A percentile compares a stretch with the other conserved stretches of the same genome.
These are phyloP conservation scores for Girardinus metallicus DNA, from an alignment of 2,797 vertebrate genomes.

Conservation along the genomic window DNA sequence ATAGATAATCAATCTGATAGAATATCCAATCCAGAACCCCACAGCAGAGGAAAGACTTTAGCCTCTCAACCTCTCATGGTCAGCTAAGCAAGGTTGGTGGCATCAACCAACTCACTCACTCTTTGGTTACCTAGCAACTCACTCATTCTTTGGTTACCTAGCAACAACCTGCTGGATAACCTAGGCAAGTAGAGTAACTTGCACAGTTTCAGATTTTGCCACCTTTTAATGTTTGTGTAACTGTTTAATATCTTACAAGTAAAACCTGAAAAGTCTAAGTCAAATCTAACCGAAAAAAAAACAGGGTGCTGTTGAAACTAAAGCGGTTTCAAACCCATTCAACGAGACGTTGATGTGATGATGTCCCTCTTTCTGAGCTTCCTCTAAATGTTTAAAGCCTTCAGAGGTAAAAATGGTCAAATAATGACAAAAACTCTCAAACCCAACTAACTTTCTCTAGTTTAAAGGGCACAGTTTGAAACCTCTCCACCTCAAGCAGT, in stretches of 20 bases:
- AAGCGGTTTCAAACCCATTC: not conserved
- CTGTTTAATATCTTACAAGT: not conserved
- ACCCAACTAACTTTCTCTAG: constrained; percentile 27
- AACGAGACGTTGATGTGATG: not conserved
- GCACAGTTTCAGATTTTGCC: too few relatives aligned
- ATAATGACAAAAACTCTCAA: not conserved
- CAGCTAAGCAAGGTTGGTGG: too few relatives aligned
- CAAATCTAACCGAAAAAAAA: not conserved
- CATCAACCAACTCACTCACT: too few relatives aligned
- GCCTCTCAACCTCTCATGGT: too few relatives aligned
- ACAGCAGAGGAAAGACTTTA: too few relatives aligned
- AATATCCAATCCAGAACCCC: too few relatives aligned
- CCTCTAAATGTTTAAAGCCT: not conserved
- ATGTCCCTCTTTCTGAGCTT: not conserved
- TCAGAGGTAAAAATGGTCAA: not conserved
- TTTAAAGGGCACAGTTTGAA: constrained; percentile 55
- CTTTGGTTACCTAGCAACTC: too few relatives aligned
- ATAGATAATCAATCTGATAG: too few relatives aligned
- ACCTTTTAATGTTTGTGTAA: too few relatives aligned
- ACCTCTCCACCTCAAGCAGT: constrained; percentile 1
- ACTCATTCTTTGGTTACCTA: too few relatives aligned
- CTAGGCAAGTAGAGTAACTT: too few relatives aligned
- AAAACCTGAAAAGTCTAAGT: not conserved
- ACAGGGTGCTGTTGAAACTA: not conserved
- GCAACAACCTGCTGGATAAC: too few relatives aligned